Percentiles rank a stretch among this genome's conserved stretches.
These are phyloP conservation scores for Gymnothorax javanicus DNA, from an alignment of 2,797 vertebrate genomes.

Conservation along the genomic window DNA sequence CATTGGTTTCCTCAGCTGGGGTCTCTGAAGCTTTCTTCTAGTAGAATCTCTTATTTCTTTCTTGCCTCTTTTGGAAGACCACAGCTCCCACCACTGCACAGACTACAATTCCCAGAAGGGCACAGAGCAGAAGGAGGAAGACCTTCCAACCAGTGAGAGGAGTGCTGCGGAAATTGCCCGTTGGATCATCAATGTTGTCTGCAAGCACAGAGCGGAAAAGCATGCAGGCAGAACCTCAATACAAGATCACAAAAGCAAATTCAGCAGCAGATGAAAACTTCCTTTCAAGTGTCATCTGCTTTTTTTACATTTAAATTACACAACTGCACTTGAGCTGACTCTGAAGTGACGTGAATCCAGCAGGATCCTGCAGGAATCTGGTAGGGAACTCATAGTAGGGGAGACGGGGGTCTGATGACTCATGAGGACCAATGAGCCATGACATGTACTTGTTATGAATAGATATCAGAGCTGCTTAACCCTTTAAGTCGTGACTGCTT, in stretches of 20 bases:
- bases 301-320: not conserved
- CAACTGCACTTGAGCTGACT: not conserved
- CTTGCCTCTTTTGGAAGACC: slow-evolving; percentile 96
- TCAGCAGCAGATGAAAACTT: not conserved
- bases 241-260: not conserved
- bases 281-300: not conserved
- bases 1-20: slow-evolving; percentile 59
- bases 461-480: no score
- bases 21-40: slow-evolving; percentile 52
- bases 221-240: not conserved
- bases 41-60: slow-evolving; percentile 97
- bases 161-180: slow-evolving; percentile 91
- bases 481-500: no score
- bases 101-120: slow-evolving; percentile 90
- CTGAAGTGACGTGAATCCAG: no score
- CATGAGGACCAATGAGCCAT: no score
- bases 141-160: slow-evolving; percentile 96
- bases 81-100: slow-evolving; percentile 94
- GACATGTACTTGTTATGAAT: no score
- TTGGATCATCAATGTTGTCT: slow-evolving; percentile 96
- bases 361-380: no score
- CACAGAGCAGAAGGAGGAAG: slow-evolving; percentile 90
- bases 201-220: not conserved
- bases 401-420: no score
- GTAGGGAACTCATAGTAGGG: no score